These are phyloP conservation scores for Pycnonotus jocosus DNA, from an alignment of 2,113 vertebrate genomes.

Conservation along the genomic window DNA sequence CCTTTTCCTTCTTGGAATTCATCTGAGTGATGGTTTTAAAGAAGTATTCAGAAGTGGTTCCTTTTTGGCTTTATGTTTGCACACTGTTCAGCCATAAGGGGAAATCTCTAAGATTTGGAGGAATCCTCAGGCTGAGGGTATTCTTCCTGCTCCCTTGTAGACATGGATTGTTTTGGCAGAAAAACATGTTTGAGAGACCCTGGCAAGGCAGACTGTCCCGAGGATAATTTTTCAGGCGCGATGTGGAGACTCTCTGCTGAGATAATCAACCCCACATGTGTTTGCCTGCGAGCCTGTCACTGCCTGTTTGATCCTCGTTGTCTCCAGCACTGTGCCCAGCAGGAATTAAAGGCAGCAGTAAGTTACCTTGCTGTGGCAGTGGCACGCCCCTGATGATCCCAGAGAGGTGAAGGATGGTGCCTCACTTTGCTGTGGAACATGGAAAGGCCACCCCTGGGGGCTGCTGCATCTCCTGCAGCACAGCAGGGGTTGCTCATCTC, in stretches of 20 bases:
- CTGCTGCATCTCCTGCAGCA: not conserved
- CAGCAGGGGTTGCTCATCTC: accelerated
- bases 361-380: not conserved
- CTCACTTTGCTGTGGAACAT: accelerated
- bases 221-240: not conserved
- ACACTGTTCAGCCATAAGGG: accelerated
- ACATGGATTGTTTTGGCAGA: not conserved
- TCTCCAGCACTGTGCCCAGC: not conserved
- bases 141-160: not conserved
- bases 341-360: not conserved
- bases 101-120: not conserved
- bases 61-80: not conserved
- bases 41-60: not conserved
- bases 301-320: not conserved
- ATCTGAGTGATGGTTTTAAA: not conserved
- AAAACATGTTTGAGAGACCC: not conserved
- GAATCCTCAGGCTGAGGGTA: not conserved
- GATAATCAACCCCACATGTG: not conserved
- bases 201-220: not conserved
- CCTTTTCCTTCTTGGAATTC: not conserved
- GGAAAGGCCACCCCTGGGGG: not conserved
- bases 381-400: not conserved
- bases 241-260: not conserved
- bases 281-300: not conserved
- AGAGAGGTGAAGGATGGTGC: not conserved